A percentile compares a stretch with the other conserved stretches of the same genome.
These are phyloP conservation scores for Lagorchestes hirsutus DNA, from an alignment of 2,797 vertebrate genomes.

Conservation along the genomic window DNA sequence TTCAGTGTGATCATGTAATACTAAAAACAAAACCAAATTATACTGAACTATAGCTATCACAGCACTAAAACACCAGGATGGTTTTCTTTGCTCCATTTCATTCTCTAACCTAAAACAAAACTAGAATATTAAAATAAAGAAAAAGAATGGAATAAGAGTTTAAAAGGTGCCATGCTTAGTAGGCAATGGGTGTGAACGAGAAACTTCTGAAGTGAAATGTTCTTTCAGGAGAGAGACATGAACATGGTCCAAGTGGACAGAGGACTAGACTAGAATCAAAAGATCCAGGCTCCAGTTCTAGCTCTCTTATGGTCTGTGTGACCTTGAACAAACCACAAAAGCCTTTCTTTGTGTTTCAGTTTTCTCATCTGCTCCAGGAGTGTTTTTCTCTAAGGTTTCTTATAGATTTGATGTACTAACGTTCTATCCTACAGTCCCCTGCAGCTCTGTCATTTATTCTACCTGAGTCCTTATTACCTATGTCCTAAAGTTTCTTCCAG, in stretches of 20 bases:
- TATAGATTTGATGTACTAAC: background rate
- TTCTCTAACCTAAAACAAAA: constrained; percentile 22
- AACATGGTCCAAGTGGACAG: background rate
- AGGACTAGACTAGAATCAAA: background rate
- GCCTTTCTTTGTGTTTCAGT: background rate
- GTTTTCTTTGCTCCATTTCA: constrained; percentile 21
- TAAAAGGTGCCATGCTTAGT: background rate
- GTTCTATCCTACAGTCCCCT: background rate
- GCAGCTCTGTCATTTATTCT: background rate
- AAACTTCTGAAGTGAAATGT: constrained; percentile 21
- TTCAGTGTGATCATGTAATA: constrained; percentile 56
- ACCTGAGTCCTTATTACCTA: background rate
- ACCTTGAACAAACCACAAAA: background rate
- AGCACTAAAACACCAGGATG: constrained; percentile 22
- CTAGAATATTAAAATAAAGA: background rate
- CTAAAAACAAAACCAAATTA: constrained; percentile 55
- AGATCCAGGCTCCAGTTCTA: background rate
- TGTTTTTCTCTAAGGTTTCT: background rate
- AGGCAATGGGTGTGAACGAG: constrained; percentile 8
- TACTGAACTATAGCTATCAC: constrained; percentile 16
- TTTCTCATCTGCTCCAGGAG: background rate
- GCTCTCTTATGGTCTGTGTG: background rate
- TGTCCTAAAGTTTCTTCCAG: background rate
- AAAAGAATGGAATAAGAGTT: constrained; percentile 39
- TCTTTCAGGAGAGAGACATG: background rate